phyloP scores from a whole-genome alignment of 2,113 vertebrate species.

The Rynchops niger region DNA sequence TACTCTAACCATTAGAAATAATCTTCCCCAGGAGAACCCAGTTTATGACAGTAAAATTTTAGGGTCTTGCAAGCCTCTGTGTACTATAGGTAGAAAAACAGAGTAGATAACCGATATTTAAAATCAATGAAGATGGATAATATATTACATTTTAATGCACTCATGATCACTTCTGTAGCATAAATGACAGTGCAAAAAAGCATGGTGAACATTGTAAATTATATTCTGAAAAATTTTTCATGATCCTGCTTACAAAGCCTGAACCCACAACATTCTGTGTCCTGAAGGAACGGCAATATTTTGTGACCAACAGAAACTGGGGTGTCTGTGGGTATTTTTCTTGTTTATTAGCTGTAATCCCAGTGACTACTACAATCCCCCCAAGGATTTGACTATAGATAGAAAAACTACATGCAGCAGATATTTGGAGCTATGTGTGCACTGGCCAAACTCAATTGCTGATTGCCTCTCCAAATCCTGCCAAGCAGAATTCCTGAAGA shows the following conservation, averaged over 20 bases:
- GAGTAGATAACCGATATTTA: not conserved
- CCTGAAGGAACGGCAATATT: not conserved
- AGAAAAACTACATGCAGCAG: accelerated
- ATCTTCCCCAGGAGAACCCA: not conserved
- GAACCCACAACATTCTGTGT: not conserved
- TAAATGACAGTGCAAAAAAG: not conserved
- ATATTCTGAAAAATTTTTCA: not conserved
- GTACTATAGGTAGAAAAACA: not conserved
- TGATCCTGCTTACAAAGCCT: not conserved
- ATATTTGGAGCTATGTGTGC: not conserved
- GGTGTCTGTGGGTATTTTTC: not conserved
- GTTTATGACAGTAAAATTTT: not conserved
- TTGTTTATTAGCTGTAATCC: not conserved
- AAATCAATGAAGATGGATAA: not conserved
- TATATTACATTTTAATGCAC: not conserved
- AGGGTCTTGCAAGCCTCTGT: not conserved
- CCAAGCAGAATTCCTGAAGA: not conserved
- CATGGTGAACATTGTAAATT: not conserved
- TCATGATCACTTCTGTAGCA: not conserved
- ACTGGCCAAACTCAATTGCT: not conserved
- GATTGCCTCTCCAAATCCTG: not conserved
- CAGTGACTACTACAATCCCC: not conserved
- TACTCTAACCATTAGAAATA: not conserved
- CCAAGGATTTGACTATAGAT: not conserved
- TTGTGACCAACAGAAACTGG: not conserved